Evolutionary conservation across 2,888 invertebrate genomes (phyloP), one percentile per base, ranked within the genome.

Genomic region (Pherbina coryleti): DNA sequence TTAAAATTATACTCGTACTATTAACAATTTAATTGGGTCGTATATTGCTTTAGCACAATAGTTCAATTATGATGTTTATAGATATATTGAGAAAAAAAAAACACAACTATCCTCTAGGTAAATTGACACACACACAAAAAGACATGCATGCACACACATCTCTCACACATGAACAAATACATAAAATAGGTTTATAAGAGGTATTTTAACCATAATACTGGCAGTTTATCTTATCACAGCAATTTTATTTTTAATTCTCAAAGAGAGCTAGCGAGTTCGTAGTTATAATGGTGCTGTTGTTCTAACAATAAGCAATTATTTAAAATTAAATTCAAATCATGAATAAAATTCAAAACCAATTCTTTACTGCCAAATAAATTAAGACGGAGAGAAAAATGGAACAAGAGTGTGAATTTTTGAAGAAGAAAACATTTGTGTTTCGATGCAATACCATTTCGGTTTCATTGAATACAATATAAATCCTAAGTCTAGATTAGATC

Each of bases 11-110:
- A 80, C 73, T 75, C 78, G 78, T 78, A 67, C 79, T 76, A 82
- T 81, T 82, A 81, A 77, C 75, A 70, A 76, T 72, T 79, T 81
- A 81, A 81, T 81, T 81, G 80, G 78, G 57, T 67, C 75, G 75
- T 72, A 75, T 78, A 75, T 76, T 67, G 70, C 75, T 51, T 19
- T 60, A 51, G 14, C 22, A 44, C 69, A 60, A 55, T 57, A 62
- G 62, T 62, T 44, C 44, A 73, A 73, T 73, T 73, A 73, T 73
- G 60, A 62, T 49, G 19, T 73, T 66, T 67, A 67, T n/a, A 34
- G 9, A 66, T 34, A 37, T 3, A 34, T 34, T 11, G 28, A 11
- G 22, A 62, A 74, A 49, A 64, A 31, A 64, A 64, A 57, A 57
- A 55, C 7, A n/a, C 34, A 55, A 34, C 19, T 2, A 66, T 66